Evolutionary conservation across 2,797 vertebrate genomes (phyloP), one percentile per base, ranked within the genome.

Genomic region (Arvicola amphibius): DNA sequence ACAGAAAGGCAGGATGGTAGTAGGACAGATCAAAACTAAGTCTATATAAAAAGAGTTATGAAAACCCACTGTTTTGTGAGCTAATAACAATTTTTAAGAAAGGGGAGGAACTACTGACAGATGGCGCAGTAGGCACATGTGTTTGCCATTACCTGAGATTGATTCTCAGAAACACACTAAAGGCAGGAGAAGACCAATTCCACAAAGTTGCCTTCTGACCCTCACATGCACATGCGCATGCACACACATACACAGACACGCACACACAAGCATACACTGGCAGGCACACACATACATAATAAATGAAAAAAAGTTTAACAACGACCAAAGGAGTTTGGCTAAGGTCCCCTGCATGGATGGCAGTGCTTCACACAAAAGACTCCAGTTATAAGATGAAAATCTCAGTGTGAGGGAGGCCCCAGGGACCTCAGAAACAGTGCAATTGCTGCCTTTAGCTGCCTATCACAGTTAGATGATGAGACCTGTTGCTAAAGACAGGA

Each of bases 401-500:
- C 19, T 48, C 61, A 67, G 29, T 29, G 2, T 5, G 1, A 46
- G 40, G 81, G 40, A 23, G 40, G 29, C 23, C 40, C 10, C 29
- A 46, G 29, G 6, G 17, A 46, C 90, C 65, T 25, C 93, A 92
- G 85, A 93, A 97, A 93, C 0, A 65, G 48, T 84, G 90, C 32
- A 74, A 10, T 4, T 65, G 61, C 32, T 85, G 40, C 81, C 65
- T 7, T 85, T 21, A 46, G 59, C 11, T 67, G 27, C 5, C 79
- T 19, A 48, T 65, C 43, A 67, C 34, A 25, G 29, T 17, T 13
- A 85, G 40, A 19, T 43, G 23, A 92, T 11, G 51, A 61, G 59
- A 48, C 91, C 69, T 94, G 74, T 27, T 43, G 19, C 32, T 81
- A 40, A 40, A 63, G 8, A 63, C 27, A 43, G 61, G 40, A 63